These are phyloP conservation scores for Phytoseiulus persimilis DNA, from an alignment of 2,888 invertebrate species.

Conservation along the genomic window DNA sequence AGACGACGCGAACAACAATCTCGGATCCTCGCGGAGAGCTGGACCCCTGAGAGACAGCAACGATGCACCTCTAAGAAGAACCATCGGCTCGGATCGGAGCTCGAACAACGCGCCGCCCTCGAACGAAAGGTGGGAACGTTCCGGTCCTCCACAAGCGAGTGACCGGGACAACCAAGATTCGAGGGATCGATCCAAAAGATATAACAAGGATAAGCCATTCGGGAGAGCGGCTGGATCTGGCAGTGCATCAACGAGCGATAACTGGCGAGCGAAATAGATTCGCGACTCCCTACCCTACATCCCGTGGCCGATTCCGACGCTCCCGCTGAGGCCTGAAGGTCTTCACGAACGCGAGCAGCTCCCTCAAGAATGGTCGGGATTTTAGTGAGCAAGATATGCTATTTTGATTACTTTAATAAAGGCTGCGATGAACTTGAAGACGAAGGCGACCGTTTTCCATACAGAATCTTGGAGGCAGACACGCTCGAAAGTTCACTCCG, in stretches of 20 bases:
- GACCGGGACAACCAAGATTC: constrained; percentile 10
- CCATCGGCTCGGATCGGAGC: not conserved
- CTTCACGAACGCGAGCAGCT: not conserved
- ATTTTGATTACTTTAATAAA: not conserved
- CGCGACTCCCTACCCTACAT: not conserved
- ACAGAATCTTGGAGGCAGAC: too few relatives aligned
- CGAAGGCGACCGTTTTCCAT: not conserved
- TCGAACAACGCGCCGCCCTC: not conserved
- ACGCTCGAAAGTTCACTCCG: too few relatives aligned
- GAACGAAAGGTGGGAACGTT: not conserved
- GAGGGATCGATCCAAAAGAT: not conserved
- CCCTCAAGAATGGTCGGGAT: not conserved
- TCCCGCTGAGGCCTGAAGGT: not conserved
- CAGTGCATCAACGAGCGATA: not conserved
- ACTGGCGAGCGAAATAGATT: not conserved
- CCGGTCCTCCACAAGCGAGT: not conserved
- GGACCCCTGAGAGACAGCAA: not conserved
- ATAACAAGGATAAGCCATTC: too few relatives aligned
- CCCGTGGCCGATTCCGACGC: not conserved
- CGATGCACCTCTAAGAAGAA: not conserved
- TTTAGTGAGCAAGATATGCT: not conserved
- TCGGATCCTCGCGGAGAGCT: not conserved
- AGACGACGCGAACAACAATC: not conserved
- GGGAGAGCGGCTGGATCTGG: not conserved
- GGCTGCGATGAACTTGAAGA: not conserved